Conservation (phyloP, 2,797 vertebrate species). For the Acanthurus tractus region DNA sequence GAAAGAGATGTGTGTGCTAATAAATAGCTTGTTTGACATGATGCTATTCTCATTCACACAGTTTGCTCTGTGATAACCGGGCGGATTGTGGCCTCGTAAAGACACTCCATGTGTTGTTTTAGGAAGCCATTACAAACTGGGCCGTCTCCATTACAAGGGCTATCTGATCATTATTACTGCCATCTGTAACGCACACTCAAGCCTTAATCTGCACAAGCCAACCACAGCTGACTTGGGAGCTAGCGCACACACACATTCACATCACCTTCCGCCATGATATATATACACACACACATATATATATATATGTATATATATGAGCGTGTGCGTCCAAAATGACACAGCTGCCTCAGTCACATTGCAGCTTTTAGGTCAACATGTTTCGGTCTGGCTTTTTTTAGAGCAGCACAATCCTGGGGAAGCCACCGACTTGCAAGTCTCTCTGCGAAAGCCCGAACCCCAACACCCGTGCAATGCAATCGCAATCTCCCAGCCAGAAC, state of each 20-base stretch:
- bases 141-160: slow-evolving; percentile 82
- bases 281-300: slow-evolving; percentile 8
- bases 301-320: background rate
- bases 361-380: slow-evolving; percentile 62
- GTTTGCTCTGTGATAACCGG: slow-evolving; percentile 76
- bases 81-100: slow-evolving; percentile 81
- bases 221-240: slow-evolving; percentile 78
- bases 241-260: slow-evolving; percentile 28
- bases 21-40: slow-evolving; percentile 80
- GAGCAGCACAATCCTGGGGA: slow-evolving; percentile 14
- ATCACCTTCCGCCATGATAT: slow-evolving; percentile 41
- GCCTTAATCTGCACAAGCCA: slow-evolving; percentile 75
- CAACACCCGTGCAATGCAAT: slow-evolving; percentile 64
- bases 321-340: slow-evolving; percentile 55
- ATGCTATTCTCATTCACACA: slow-evolving; percentile 72
- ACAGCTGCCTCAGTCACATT: slow-evolving; percentile 74
- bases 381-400: slow-evolving; percentile 66
- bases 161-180: slow-evolving; percentile 83
- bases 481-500: slow-evolving; percentile 66
- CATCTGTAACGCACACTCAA: slow-evolving; percentile 81
- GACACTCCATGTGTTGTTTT: slow-evolving; percentile 83
- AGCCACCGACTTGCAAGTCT: slow-evolving; percentile 34
- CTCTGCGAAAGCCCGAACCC: slow-evolving; percentile 24
- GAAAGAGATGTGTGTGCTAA: slow-evolving; percentile 71
- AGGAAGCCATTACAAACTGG: slow-evolving; percentile 83